A percentile compares a stretch with the other conserved stretches of the same genome.
Evolutionary conservation across 1,140 invertebrate species (phyloP).

Genomic region (Phenacoccus solenopsis): DNA sequence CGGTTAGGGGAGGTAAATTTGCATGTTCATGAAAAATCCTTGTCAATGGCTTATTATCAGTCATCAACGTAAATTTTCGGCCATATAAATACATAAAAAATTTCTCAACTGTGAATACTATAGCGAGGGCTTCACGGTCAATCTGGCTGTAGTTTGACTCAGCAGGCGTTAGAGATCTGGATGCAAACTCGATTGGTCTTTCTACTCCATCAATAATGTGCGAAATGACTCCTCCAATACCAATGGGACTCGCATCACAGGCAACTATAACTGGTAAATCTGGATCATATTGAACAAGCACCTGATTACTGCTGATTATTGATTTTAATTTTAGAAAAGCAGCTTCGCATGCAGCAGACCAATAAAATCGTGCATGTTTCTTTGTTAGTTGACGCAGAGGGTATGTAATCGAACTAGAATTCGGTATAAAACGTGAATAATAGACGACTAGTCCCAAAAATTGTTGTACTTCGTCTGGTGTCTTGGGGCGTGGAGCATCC

Average conservation of each 20-base stretch:
- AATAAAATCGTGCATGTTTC: background rate
- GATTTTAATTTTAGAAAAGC: conserved; percentile 24
- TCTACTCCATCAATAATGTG: conserved; percentile 29
- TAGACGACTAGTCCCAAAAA: conserved; percentile 33
- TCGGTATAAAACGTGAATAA: background rate
- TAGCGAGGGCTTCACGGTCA: conserved; percentile 36
- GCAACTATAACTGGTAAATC: conserved; percentile 24
- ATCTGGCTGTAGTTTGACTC: conserved; percentile 33
- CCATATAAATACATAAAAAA: conserved; percentile 30
- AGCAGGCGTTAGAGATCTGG: conserved; percentile 28
- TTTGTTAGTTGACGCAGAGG: background rate
- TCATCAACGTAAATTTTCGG: conserved; percentile 19
- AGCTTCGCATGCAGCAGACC: conserved; percentile 18
- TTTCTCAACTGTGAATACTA: conserved; percentile 35
- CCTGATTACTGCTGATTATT: conserved; percentile 12
- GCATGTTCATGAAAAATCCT: conserved; percentile 29
- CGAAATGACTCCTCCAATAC: conserved; percentile 34
- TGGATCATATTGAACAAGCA: conserved; percentile 25
- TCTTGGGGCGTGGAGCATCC: conserved; percentile 30
- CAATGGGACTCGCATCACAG: conserved; percentile 28
- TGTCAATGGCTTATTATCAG: conserved; percentile 20
- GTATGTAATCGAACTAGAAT: background rate
- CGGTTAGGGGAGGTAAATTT: conserved; percentile 19
- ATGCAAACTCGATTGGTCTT: conserved; percentile 32
- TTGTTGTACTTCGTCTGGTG: conserved; percentile 31